Base-by-base conservation (phyloP, 2,797 vertebrate genomes). In the Cheirogaleus major region DNA sequence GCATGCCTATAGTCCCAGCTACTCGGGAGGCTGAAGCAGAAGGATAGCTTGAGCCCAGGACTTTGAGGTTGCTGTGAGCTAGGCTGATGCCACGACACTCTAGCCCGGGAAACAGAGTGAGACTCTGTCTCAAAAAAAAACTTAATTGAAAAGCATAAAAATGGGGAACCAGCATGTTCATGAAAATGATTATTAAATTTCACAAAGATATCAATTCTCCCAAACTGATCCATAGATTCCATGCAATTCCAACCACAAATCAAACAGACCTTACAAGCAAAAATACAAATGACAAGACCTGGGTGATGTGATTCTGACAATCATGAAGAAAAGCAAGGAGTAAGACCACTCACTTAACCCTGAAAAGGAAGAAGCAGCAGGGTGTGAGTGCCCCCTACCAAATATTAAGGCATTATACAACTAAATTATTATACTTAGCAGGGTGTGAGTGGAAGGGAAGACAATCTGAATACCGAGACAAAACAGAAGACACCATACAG, bases 371-470 rank as follows among this genome's bases (percentile, higher is more conserved):
- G 13, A 0, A 4, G 4, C 2, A 6, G 12, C 4, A 1, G 22
- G 11, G 2, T 0, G 10, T 5, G 22, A 12, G 50, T 17, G 2
- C 17, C 50, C 50, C n/a, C 81, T 7, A 3, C n/a, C 27, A 10
- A 22, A 14, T 0, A 20, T 1, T 0, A 13, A 25, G 25, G 18
- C 17, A 0, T 1, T 0, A 4, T 1, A 4, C 32, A 8, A 32
- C 52, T 12, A 2, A 0, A 1, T 4, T 15, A 27, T 0, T 1
- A 1, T n/a, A 8, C 32, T 57, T 57, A 12, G 35, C 35, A 1
- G 0, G 22, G 2, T 0, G 5, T 7, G 25, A 22, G 4, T 3
- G 0, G 32, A 25, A 41, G 41, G 25, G 9, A 61, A 30, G 30
- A n/a, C 3, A 6, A 14, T 25, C 12, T 6, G 4, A 32, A 30